Conservation (phyloP, 2,797 vertebrate species). For the Dendrocincla fuliginosa region DNA sequence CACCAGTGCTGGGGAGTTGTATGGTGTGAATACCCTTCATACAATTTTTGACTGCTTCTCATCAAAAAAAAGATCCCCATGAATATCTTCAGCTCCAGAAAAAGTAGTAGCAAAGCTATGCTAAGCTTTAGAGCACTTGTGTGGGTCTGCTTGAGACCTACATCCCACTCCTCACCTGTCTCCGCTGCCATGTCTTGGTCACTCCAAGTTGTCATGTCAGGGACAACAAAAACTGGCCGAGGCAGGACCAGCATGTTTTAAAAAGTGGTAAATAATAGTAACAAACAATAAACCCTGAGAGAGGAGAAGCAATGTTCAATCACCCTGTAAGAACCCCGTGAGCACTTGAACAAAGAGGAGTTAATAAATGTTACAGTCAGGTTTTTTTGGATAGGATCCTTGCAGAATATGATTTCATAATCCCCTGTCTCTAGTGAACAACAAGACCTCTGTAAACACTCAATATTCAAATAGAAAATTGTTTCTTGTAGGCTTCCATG, state of each 20-base stretch:
- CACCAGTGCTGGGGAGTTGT: accelerated
- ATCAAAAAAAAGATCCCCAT: background rate
- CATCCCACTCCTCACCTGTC: background rate
- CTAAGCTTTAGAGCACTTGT: background rate
- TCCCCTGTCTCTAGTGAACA: conserved; percentile 69
- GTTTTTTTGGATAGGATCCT: conserved; percentile 37
- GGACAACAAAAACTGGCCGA: background rate
- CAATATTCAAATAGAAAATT: conserved; percentile 76
- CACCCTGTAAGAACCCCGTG: background rate
- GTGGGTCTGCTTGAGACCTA: background rate
- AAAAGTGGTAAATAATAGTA: background rate
- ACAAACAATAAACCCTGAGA: background rate
- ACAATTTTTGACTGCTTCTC: background rate
- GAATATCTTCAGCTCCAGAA: background rate
- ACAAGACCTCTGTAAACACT: conserved; percentile 70
- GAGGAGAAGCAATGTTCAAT: background rate
- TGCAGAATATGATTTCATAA: conserved; percentile 72
- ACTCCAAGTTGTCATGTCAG: background rate
- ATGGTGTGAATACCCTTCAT: background rate
- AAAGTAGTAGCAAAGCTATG: background rate
- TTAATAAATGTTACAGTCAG: conserved; percentile 48
- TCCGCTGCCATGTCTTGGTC: background rate
- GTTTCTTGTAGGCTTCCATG: conserved; percentile 76
- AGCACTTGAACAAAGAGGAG: conserved; percentile 21
- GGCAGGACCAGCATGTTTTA: background rate